Conservation (phyloP, 2,797 vertebrate species). For the Vireo griseus region DNA sequence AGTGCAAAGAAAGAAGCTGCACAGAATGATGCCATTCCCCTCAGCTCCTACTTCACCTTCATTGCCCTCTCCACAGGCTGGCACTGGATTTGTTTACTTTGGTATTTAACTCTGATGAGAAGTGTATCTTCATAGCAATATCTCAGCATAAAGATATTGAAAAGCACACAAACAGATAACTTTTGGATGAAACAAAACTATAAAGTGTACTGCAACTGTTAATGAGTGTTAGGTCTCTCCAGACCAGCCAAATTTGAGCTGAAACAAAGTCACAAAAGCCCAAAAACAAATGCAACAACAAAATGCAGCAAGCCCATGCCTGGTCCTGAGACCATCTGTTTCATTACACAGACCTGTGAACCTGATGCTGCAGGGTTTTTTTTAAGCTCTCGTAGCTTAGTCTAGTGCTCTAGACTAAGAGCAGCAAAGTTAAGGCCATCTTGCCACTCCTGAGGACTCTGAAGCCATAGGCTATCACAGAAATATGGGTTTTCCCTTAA, state of each 20-base stretch:
- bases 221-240: neutral
- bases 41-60: neutral
- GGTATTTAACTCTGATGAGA: neutral
- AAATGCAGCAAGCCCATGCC: neutral
- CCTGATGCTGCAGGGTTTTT: rapidly evolving
- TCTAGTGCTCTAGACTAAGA: neutral
- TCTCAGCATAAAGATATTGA: neutral
- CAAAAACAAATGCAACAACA: neutral
- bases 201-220: neutral
- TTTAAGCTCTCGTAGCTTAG: neutral
- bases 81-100: neutral
- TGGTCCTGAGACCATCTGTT: neutral
- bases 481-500: neutral
- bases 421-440: neutral
- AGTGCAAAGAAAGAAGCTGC: neutral
- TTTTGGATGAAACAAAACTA: neutral
- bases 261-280: neutral
- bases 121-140: neutral
- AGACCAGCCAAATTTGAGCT: neutral
- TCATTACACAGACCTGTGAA: neutral
- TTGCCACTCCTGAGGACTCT: neutral
- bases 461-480: neutral
- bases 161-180: neutral
- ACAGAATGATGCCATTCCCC: neutral
- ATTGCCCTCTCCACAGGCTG: neutral